phyloP scores from a whole-genome alignment of 2,113 vertebrate genomes.

The Siniperca knerii region DNA sequence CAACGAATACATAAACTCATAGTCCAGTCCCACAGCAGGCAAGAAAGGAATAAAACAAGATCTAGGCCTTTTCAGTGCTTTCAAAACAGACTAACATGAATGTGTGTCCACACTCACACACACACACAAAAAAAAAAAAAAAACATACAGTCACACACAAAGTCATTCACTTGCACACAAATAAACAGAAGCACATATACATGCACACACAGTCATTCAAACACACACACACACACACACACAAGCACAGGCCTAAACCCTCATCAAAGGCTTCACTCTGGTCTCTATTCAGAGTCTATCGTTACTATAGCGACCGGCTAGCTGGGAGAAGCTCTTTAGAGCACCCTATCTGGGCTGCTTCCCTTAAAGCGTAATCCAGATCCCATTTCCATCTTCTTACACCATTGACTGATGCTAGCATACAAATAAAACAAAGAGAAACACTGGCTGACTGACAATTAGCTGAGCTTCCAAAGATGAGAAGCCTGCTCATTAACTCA shows the following conservation, averaged over 20 bases:
- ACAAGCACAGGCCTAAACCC: slow-evolving; percentile 69
- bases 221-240: slow-evolving; percentile 39
- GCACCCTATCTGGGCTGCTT: slow-evolving; percentile 71
- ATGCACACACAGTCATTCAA: slow-evolving; percentile 18
- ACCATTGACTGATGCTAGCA: slow-evolving; percentile 69
- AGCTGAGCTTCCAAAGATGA: slow-evolving; percentile 59
- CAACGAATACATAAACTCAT: slow-evolving; percentile 57
- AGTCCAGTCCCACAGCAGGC: slow-evolving; percentile 12
- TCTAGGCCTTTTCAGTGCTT: slow-evolving; percentile 30
- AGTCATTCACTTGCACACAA: slow-evolving; percentile 43
- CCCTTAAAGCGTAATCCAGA: slow-evolving; percentile 69
- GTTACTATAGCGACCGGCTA: slow-evolving; percentile 80
- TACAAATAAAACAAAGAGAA: slow-evolving; percentile 75
- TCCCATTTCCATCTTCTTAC: slow-evolving; percentile 75
- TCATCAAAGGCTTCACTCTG: slow-evolving; percentile 76
- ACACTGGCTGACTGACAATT: slow-evolving; percentile 76
- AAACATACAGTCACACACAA: slow-evolving; percentile 23
- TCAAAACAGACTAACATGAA: slow-evolving; percentile 41
- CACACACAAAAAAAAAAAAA: not conserved
- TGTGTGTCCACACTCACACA: not conserved
- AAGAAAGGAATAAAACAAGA: not conserved
- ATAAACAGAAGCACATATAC: slow-evolving; percentile 30
- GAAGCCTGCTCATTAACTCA: slow-evolving; percentile 64
- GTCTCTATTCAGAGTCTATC: slow-evolving; percentile 74
- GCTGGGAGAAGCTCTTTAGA: slow-evolving; percentile 72